Base-by-base conservation (phyloP, 2,113 vertebrate genomes). In the Oncorhynchus clarkii region DNA sequence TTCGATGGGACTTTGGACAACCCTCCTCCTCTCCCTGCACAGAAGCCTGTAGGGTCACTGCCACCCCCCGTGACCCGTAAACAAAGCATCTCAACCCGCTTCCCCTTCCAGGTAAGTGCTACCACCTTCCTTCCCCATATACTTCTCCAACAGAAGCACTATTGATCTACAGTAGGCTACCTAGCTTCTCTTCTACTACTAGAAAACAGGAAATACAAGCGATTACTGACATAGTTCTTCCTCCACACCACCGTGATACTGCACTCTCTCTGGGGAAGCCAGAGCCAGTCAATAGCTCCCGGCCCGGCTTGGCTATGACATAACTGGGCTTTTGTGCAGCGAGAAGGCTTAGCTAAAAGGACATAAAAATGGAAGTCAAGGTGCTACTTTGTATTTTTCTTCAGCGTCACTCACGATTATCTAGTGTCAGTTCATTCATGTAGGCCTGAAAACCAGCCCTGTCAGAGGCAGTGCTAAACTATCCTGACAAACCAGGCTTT, bases 21-120 rank as follows among this genome's bases (percentile, higher is more conserved):
- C 29, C 91, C 94, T 77, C 95, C 96, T 0, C 93, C 96, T 60
- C 94, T 96, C 26, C 96, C 96, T 69, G 72, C 84, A 76, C 95
- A 95, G 89, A 96, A 93, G 72, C 93, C 96, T 31, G 89, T 97
- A 49, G 96, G 96, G 57, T 91, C 88, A 67, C 84, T 91, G 3
- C 90, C 78, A 3, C 67, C 3, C 67, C 26, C 87, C 27, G 27
- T 78, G 59, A 70, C 80, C 75, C 86, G 82, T 82, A 95, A 90
- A 79, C 73, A 78, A 59, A 88, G 2, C 78, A 81, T 81, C 29
- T 39, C 14, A 49, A 81, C 54, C 77, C 24, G 20, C 34, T 57
- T 77, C n/a, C 75, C 80, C 7, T 5, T 67, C 12, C 86, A 82
- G 89, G 90, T 92, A 72, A 80, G 73, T 71, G 4, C 12, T 45